Evolutionary conservation across 2,888 invertebrate species (phyloP), one percentile per base, ranked within the genome.

Genomic region (Abrostola triplasia): DNA sequence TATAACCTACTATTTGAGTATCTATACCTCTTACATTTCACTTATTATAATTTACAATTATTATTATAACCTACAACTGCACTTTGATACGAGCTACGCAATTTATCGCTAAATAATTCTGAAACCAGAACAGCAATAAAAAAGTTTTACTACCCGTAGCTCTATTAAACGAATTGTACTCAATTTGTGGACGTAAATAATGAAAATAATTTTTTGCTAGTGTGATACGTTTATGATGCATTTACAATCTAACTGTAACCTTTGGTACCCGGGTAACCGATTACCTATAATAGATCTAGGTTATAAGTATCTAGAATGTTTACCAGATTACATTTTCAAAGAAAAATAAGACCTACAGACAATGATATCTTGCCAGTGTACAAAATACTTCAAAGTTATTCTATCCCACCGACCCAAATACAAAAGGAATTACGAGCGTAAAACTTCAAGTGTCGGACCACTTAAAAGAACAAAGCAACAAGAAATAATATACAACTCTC

Each of bases 381-480:
- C 44, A 44, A 44, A 44, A 44, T 42, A 37, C 37, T 58, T 54
- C 24, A 49, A 44, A 47, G 7, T 12, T 8, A 52, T 64, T 41
- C 13, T 37, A 9, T 24, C 13, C 7, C 12, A 35, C 8, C n/a
- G 9, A 42, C 13, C 10, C 35, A 24, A 38, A 38, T 40, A 57
- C 38, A 48, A 11, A 51, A 38, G 11, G 58, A 53, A 36, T 57
- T 48, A n/a, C 38, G 35, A 52, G 40, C 36, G 13, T 2, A 62
- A 50, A 52, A 57, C 56, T 54, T 52, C 47, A 5, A 42, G 42
- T 12, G 6, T 9, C 44, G 4, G 44, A 13, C 41, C 60, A 56
- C 65, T 69, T 61, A 53, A 53, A 61, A 56, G 44, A 59, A 70
- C 62, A 64, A 72, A 77, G 65, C 54, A 55, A 64, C 38, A 57